Conservation (phyloP, 2,113 vertebrate genomes). For the Plestiodon gilberti region DNA sequence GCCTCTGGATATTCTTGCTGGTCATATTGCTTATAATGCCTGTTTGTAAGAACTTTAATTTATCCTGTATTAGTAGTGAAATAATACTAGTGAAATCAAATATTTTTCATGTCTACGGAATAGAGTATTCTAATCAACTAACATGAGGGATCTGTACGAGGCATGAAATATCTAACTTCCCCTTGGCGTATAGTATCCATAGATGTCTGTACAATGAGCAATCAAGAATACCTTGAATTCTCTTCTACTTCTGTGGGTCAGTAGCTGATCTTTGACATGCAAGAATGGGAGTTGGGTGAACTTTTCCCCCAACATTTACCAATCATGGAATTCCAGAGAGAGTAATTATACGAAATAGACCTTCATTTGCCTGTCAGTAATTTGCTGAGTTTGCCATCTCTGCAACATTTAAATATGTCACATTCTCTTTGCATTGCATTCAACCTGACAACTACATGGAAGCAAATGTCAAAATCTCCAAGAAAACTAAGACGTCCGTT, state of each 20-base stretch:
- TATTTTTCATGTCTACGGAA: conserved; percentile 19
- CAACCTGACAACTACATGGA: neutral
- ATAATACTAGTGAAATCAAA: conserved; percentile 35
- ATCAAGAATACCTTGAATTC: neutral
- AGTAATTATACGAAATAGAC: conserved; percentile 30
- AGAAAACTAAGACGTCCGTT: neutral
- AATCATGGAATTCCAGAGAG: conserved; percentile 12
- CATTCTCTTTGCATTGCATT: neutral
- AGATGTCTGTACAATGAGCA: conserved; percentile 34
- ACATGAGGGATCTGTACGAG: conserved; percentile 21
- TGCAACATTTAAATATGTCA: conserved; percentile 20
- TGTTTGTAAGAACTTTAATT: neutral
- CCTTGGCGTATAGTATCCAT: conserved; percentile 41
- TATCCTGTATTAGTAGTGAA: conserved; percentile 27
- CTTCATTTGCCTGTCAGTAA: conserved; percentile 34
- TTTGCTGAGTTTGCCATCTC: conserved; percentile 10
- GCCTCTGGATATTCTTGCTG: neutral
- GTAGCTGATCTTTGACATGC: conserved; percentile 7
- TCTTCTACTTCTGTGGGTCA: conserved; percentile 26
- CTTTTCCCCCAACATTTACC: neutral
- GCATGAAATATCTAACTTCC: conserved; percentile 15
- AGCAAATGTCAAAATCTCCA: neutral
- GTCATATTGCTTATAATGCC: neutral
- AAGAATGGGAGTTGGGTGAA: conserved; percentile 12
- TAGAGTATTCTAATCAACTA: neutral